A percentile compares a stretch with the other conserved stretches of the same genome.
Conservation (phyloP, 2,113 vertebrate species). For the Cyprinodon tularosa region DNA sequence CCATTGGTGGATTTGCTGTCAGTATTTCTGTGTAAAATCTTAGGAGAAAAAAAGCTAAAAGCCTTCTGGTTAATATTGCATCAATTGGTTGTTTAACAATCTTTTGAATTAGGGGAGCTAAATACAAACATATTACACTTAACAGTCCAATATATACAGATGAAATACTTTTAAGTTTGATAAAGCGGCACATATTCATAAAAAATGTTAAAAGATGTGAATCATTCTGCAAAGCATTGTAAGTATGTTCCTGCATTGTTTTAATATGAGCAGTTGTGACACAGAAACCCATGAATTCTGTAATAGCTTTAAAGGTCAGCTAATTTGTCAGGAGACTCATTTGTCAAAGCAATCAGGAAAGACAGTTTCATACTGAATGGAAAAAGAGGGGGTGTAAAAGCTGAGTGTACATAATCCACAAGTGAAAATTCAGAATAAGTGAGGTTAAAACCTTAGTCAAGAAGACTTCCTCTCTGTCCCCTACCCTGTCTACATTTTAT, state of each 20-base stretch:
- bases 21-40: too few species aligned
- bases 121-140: too few species aligned
- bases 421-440: not conserved
- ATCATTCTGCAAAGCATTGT: not conserved
- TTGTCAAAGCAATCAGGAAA: conserved; percentile 51
- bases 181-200: not conserved
- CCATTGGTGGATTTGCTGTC: not conserved
- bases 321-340: conserved; percentile 54
- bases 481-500: not conserved
- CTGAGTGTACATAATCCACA: not conserved
- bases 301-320: conserved; percentile 61
- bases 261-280: not conserved
- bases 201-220: not conserved
- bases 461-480: not conserved
- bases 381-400: conserved; percentile 5
- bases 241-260: not conserved
- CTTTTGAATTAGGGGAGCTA: too few species aligned
- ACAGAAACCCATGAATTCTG: conserved; percentile 17
- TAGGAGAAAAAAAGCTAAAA: too few species aligned
- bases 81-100: too few species aligned
- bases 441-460: not conserved
- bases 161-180: not conserved
- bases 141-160: not conserved
- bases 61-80: too few species aligned
- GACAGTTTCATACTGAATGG: conserved; percentile 37